Conservation (phyloP, 1,140 invertebrate genomes). For the Gerris buenoi region DNA sequence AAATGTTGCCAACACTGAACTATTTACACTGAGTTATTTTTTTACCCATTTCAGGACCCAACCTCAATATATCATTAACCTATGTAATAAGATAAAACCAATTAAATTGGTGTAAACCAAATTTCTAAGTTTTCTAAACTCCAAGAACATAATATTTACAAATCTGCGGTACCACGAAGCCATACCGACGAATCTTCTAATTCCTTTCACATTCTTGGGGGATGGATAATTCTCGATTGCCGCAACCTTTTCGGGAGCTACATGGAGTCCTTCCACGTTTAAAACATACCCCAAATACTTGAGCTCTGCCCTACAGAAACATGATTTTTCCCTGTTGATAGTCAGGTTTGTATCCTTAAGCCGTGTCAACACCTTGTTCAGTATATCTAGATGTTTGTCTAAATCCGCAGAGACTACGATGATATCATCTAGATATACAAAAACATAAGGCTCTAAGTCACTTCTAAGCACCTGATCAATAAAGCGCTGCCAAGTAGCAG, state of each 20-base stretch:
- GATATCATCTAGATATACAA: constrained; percentile 25
- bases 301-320: constrained; percentile 7
- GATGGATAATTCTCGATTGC: constrained; percentile 21
- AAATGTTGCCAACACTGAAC: too few relatives aligned
- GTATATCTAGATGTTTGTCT: constrained; percentile 21
- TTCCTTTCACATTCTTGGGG: constrained; percentile 27
- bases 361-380: constrained; percentile 19
- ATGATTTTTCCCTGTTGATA: constrained; percentile 25
- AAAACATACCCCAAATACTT: constrained; percentile 13
- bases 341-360: constrained; percentile 22
- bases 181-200: constrained; percentile 32
- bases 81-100: too few relatives aligned
- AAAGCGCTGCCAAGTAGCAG: too few relatives aligned
- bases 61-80: too few relatives aligned
- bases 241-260: constrained; percentile 8
- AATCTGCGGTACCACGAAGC: constrained; percentile 31
- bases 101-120: too few relatives aligned
- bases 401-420: constrained; percentile 18
- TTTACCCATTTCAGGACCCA: too few relatives aligned
- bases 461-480: constrained; percentile 7
- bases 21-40: too few relatives aligned
- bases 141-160: too few relatives aligned
- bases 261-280: not conserved
- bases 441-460: constrained; percentile 9
- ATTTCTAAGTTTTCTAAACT: too few relatives aligned